A percentile compares a stretch with the other conserved stretches of the same genome.
These are phyloP conservation scores for Pavo muticus DNA, from an alignment of 2,113 vertebrate species.

Conservation along the genomic window DNA sequence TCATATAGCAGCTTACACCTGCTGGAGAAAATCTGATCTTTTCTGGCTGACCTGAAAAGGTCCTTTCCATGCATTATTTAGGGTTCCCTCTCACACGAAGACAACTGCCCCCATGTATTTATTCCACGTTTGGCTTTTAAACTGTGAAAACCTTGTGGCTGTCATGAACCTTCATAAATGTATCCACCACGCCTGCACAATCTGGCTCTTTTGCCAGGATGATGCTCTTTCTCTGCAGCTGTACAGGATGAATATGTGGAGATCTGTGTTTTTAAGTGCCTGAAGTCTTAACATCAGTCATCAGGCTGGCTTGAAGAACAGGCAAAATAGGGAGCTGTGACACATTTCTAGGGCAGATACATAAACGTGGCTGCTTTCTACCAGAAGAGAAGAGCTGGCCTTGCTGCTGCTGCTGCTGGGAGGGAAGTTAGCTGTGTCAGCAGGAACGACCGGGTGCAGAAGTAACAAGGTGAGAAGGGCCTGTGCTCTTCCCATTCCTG, in stretches of 20 bases:
- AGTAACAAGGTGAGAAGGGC: background rate
- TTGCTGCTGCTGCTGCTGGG: background rate
- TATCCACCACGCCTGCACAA: background rate
- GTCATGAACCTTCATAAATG: background rate
- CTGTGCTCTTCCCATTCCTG: background rate
- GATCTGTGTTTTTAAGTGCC: background rate
- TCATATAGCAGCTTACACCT: background rate
- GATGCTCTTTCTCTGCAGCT: background rate
- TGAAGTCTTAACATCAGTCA: background rate
- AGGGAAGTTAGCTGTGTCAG: background rate
- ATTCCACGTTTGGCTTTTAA: background rate
- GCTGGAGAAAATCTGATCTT: background rate
- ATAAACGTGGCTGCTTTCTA: background rate
- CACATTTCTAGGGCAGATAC: background rate
- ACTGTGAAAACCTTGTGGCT: background rate
- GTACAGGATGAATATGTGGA: too few species aligned
- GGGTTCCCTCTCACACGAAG: background rate
- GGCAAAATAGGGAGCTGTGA: background rate
- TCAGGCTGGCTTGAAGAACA: background rate
- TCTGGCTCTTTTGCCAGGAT: background rate
- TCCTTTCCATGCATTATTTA: background rate
- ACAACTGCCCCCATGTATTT: accelerated
- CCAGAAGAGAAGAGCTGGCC: background rate
- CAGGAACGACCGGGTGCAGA: background rate
- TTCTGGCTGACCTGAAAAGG: background rate